Evolutionary conservation across 35 echinoderm and acorn worm species (phyloP).

Genomic region (Ptychodera flava): DNA sequence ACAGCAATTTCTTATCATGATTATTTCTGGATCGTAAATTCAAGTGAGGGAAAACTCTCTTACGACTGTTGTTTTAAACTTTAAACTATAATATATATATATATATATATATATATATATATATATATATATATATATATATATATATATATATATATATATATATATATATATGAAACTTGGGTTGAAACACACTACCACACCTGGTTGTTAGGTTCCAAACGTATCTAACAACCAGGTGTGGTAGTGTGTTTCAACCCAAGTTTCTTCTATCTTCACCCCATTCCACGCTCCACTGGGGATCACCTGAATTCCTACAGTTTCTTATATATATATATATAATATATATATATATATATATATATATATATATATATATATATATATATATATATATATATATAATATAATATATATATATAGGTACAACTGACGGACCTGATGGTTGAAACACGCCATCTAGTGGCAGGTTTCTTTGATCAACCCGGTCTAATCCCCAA

Average conservation of each 20-base stretch:
- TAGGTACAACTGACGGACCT: background rate
- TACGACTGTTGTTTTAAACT: too few species aligned
- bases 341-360: background rate
- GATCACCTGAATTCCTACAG: too few species aligned
- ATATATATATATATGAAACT: background rate
- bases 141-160: background rate
- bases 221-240: too few species aligned
- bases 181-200: too few species aligned
- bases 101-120: background rate
- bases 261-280: too few species aligned
- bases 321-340: too few species aligned
- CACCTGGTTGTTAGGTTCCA: too few species aligned
- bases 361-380: background rate
- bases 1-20: too few species aligned
- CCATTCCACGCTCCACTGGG: too few species aligned
- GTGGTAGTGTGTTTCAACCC: too few species aligned
- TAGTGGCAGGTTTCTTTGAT: background rate
- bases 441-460: background rate
- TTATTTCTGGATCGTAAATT: too few species aligned
- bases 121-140: background rate
- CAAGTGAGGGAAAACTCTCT: too few species aligned
- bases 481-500: slow-evolving; percentile 9
- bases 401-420: background rate
- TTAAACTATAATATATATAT: background rate
- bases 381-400: background rate